Percentiles rank a stretch among this genome's conserved stretches.
These are phyloP conservation scores for Bucco capensis DNA, from an alignment of 2,113 vertebrate species.

Conservation along the genomic window DNA sequence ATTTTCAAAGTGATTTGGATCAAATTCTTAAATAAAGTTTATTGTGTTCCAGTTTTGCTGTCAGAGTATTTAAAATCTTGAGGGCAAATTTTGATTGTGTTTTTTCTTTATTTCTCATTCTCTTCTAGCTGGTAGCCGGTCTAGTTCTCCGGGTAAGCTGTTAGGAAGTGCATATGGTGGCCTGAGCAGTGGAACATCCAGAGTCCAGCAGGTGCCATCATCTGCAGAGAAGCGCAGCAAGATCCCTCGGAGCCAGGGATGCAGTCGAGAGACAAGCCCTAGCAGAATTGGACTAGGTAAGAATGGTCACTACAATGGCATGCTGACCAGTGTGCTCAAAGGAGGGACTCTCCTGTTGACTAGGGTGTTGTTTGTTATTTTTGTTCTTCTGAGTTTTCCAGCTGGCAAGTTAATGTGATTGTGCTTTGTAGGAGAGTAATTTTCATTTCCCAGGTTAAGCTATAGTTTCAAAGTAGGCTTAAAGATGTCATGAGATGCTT, in stretches of 20 bases:
- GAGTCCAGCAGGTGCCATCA: conserved; percentile 77
- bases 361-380: neutral
- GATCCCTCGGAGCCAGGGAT: conserved; percentile 95
- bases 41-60: neutral
- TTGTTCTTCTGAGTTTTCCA: neutral
- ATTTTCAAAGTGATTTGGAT: neutral
- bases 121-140: conserved; percentile 89
- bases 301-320: neutral
- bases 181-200: conserved; percentile 71
- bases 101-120: neutral
- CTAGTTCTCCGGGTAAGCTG: conserved; percentile 93
- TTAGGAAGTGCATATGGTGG: conserved; percentile 87
- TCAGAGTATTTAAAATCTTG: neutral
- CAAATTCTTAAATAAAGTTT: neutral
- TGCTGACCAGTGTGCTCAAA: accelerated
- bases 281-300: conserved; percentile 92
- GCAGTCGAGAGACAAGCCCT: conserved; percentile 96
- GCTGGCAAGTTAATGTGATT: neutral
- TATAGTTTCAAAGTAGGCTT: neutral
- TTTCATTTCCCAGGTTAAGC: neutral
- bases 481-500: neutral
- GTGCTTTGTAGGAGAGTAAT: neutral
- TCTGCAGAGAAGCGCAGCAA: conserved; percentile 87
- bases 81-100: neutral
- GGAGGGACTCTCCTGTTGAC: neutral